A percentile compares a stretch with the other conserved stretches of the same genome.
Conservation (phyloP, 2,113 vertebrate genomes). For the Callionymus lyra region DNA sequence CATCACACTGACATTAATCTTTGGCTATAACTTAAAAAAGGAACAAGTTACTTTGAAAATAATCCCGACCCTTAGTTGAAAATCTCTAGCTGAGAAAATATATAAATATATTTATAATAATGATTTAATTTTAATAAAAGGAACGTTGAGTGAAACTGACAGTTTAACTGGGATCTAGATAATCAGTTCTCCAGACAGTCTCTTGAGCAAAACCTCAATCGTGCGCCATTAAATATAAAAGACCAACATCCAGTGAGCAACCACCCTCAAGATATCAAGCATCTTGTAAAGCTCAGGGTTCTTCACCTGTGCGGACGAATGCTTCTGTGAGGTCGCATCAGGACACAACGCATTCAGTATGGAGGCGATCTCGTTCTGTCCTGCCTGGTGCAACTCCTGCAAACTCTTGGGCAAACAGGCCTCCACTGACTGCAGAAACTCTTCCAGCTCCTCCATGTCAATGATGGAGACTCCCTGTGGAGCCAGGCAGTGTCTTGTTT, state of each 20-base stretch:
- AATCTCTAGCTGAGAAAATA: too few species aligned
- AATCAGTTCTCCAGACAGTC: slow-evolving; percentile 29
- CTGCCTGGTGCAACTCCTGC: slow-evolving; percentile 58
- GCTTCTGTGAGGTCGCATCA: slow-evolving; percentile 64
- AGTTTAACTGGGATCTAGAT: slow-evolving; percentile 51
- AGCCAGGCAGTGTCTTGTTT: slow-evolving; percentile 22
- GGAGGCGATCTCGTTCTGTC: slow-evolving; percentile 60
- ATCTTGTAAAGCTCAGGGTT: slow-evolving; percentile 8
- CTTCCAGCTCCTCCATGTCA: slow-evolving; percentile 68
- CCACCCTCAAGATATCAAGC: slow-evolving; percentile 19
- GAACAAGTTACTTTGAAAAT: too few species aligned
- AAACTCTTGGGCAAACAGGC: slow-evolving; percentile 59
- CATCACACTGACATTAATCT: too few species aligned
- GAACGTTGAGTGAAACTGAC: slow-evolving; percentile 5
- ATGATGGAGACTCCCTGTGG: slow-evolving; percentile 45
- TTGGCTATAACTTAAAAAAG: too few species aligned
- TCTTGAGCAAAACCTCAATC: slow-evolving; percentile 33
- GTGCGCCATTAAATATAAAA: slow-evolving; percentile 23
- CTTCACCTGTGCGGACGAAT: slow-evolving; percentile 77
- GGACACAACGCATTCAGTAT: slow-evolving; percentile 61
- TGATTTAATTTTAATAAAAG: too few species aligned
- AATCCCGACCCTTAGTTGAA: too few species aligned
- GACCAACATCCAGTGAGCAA: slow-evolving; percentile 17
- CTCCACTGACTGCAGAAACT: slow-evolving; percentile 66
- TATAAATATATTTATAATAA: too few species aligned